These are phyloP conservation scores for Microchrysa polita DNA, from an alignment of 2,888 invertebrate species.

Conservation along the genomic window DNA sequence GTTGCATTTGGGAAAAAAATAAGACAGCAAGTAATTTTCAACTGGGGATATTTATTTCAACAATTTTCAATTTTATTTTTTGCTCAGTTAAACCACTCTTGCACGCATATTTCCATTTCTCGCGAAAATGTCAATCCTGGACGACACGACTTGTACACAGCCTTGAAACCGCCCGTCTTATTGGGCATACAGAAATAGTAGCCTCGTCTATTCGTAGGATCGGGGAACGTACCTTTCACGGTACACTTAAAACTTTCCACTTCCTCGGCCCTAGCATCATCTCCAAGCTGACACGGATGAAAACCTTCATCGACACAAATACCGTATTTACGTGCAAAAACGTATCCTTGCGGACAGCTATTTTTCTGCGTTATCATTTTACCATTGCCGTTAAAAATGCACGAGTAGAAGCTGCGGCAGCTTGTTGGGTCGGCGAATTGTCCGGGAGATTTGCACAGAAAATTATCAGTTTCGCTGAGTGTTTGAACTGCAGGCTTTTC, in stretches of 20 bases:
- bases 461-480: neutral
- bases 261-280: neutral
- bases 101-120: slow-evolving; percentile 42
- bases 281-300: slow-evolving; percentile 24
- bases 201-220: slow-evolving; percentile 22
- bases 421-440: slow-evolving; percentile 7
- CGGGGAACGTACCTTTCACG: slow-evolving; percentile 20
- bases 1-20: too few species aligned
- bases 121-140: slow-evolving; percentile 31
- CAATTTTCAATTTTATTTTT: too few species aligned
- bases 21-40: too few species aligned
- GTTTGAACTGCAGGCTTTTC: neutral
- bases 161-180: slow-evolving; percentile 10
- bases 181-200: slow-evolving; percentile 29
- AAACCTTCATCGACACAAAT: slow-evolving; percentile 31
- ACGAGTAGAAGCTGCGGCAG: slow-evolving; percentile 18
- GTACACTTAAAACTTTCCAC: slow-evolving; percentile 10
- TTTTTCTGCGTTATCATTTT: slow-evolving; percentile 4
- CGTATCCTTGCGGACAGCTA: slow-evolving; percentile 24
- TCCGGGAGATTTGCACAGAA: slow-evolving; percentile 22
- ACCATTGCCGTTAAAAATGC: neutral
- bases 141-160: slow-evolving; percentile 19
- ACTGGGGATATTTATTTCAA: too few species aligned
- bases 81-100: slow-evolving; percentile 28
- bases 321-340: slow-evolving; percentile 29